These are phyloP conservation scores for Chymomyza fuscimana DNA, from an alignment of 2,888 invertebrate species.

Conservation along the genomic window DNA sequence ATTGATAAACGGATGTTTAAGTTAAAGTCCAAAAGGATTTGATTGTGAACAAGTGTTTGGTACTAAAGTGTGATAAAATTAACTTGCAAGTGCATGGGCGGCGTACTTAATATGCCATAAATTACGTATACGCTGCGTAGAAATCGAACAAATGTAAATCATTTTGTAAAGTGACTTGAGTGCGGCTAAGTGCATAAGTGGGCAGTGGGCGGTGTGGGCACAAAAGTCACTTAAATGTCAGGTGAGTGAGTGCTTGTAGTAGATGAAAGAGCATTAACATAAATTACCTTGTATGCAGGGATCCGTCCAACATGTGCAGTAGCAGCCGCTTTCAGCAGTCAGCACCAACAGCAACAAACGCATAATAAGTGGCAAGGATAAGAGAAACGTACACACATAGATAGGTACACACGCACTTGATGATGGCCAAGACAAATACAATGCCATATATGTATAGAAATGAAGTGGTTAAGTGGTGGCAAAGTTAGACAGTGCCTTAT, in stretches of 20 bases:
- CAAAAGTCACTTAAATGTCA: constrained; percentile 36
- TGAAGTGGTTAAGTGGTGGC: constrained; percentile 71
- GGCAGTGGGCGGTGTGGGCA: constrained; percentile 17
- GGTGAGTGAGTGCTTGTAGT: constrained; percentile 40
- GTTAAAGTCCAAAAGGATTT: background rate
- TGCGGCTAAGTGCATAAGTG: background rate
- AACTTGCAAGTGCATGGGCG: constrained; percentile 20
- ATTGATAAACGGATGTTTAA: constrained; percentile 29
- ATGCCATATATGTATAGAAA: constrained; percentile 42
- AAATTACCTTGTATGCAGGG: constrained; percentile 70
- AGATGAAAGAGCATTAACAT: constrained; percentile 64
- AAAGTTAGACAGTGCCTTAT: constrained; percentile 32
- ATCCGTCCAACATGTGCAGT: constrained; percentile 45
- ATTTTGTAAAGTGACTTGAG: constrained; percentile 59
- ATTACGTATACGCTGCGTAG: constrained; percentile 52
- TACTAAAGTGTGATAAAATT: constrained; percentile 30
- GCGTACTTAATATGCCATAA: constrained; percentile 64
- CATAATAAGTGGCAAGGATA: constrained; percentile 30
- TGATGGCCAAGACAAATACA: constrained; percentile 44
- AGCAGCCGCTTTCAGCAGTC: constrained; percentile 30
- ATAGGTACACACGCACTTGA: constrained; percentile 33
- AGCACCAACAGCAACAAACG: constrained; percentile 35
- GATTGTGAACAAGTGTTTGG: background rate
- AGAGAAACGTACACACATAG: constrained; percentile 15
- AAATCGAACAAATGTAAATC: constrained; percentile 65